Percentiles rank a stretch among this genome's conserved stretches.
Conservation (phyloP, 2,888 invertebrate genomes). For the Meghimatium bilineatum region DNA sequence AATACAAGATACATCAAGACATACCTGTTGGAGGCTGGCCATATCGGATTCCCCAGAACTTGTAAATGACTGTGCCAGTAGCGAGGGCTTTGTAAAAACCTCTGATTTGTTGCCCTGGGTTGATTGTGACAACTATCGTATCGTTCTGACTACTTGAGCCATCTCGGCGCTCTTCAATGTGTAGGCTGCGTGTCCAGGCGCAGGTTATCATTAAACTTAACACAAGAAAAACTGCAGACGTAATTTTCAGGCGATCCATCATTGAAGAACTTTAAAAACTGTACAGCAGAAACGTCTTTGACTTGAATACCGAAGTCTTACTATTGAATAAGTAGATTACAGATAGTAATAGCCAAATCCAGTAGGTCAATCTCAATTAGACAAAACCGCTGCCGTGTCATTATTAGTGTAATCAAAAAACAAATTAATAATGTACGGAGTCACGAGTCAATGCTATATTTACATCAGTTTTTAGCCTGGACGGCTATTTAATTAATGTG, state of each 20-base stretch:
- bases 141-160: background rate
- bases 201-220: background rate
- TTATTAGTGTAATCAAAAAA: no score
- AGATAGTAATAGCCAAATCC: no score
- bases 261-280: background rate
- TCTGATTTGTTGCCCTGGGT: conserved; percentile 12
- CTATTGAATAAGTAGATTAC: no score
- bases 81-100: conserved; percentile 7
- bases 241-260: background rate
- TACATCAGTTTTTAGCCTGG: no score
- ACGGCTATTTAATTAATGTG: no score
- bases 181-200: background rate
- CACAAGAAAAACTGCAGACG: background rate
- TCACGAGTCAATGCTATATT: no score
- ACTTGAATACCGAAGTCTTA: no score
- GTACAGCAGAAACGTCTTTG: no score
- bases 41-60: conserved; percentile 15
- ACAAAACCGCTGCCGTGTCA: no score
- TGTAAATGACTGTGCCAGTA: background rate
- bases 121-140: background rate
- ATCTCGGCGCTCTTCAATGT: background rate
- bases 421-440: no score
- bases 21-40: conserved; percentile 11
- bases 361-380: no score
- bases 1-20: no score